phyloP scores from a whole-genome alignment of 2,113 vertebrate genomes.

The Eupsittula cactorum region DNA sequence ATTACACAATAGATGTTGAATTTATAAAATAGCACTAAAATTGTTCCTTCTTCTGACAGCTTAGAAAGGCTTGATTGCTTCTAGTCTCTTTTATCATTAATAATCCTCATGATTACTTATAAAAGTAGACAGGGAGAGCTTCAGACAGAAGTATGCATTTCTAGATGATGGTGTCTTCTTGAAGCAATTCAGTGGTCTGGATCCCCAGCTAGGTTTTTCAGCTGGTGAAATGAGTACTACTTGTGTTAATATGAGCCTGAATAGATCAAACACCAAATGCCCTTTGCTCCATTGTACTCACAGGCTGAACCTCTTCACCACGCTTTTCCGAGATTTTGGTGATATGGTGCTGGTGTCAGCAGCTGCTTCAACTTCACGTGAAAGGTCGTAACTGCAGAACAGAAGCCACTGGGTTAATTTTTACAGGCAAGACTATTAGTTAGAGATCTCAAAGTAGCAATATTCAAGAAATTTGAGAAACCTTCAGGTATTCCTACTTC shows the following conservation, averaged over 20 bases:
- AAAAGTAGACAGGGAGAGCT: neutral
- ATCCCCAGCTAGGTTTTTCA: neutral
- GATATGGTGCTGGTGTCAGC: conserved; percentile 83
- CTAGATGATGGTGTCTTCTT: neutral
- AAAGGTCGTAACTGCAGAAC: conserved; percentile 82
- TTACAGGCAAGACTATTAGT: neutral
- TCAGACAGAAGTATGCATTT: neutral
- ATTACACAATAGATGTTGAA: neutral
- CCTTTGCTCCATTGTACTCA: conserved; percentile 71
- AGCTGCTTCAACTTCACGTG: conserved; percentile 85
- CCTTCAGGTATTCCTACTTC: neutral
- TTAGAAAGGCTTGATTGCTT: neutral
- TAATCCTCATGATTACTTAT: neutral
- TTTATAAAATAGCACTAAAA: neutral
- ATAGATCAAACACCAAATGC: neutral
- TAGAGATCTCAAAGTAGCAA: neutral
- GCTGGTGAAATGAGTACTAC: neutral
- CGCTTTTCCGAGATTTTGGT: conserved; percentile 88
- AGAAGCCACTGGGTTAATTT: neutral
- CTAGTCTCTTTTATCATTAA: neutral
- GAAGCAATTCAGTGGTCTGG: neutral
- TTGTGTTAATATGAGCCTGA: neutral
- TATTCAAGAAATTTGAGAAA: neutral
- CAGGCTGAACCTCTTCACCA: conserved; percentile 96
- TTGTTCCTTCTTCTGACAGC: neutral